These are phyloP conservation scores for Anguilla megastoma DNA, from an alignment of 2,797 vertebrate genomes.

Conservation along the genomic window DNA sequence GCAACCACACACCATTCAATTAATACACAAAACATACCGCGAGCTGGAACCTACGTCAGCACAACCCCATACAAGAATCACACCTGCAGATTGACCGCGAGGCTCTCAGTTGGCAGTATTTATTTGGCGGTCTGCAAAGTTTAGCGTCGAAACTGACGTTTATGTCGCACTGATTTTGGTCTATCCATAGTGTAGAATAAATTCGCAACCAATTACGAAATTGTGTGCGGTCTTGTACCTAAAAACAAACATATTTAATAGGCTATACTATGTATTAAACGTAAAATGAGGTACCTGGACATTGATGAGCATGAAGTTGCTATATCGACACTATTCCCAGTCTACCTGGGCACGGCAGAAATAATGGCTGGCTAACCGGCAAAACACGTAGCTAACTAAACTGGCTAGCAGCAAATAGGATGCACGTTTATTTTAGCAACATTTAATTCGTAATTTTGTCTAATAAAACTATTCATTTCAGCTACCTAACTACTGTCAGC, in stretches of 20 bases:
- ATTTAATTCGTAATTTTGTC: not conserved
- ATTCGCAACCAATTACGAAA: not conserved
- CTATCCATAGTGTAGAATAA: not conserved
- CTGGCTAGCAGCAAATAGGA: not conserved
- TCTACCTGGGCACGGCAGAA: not conserved
- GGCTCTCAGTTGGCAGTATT: not conserved
- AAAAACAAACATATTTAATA: not conserved
- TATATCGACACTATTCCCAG: not conserved
- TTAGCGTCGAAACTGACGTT: not conserved
- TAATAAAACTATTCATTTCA: not conserved
- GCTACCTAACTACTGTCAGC: not conserved
- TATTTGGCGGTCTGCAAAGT: constrained; percentile 1
- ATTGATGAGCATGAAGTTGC: not conserved
- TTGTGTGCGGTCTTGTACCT: not conserved
- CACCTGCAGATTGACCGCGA: not conserved
- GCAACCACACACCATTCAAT: not conserved
- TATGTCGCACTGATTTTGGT: not conserved
- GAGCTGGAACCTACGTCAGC: not conserved
- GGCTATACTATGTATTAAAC: no score
- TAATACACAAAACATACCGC: not conserved
- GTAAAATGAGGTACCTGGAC: not conserved
- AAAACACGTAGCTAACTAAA: not conserved
- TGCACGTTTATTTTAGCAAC: not conserved
- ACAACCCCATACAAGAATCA: not conserved
- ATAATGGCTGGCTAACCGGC: not conserved